A percentile compares a stretch with the other conserved stretches of the same genome.
Conservation (phyloP, 2,113 vertebrate genomes). For the Chionis minor region DNA sequence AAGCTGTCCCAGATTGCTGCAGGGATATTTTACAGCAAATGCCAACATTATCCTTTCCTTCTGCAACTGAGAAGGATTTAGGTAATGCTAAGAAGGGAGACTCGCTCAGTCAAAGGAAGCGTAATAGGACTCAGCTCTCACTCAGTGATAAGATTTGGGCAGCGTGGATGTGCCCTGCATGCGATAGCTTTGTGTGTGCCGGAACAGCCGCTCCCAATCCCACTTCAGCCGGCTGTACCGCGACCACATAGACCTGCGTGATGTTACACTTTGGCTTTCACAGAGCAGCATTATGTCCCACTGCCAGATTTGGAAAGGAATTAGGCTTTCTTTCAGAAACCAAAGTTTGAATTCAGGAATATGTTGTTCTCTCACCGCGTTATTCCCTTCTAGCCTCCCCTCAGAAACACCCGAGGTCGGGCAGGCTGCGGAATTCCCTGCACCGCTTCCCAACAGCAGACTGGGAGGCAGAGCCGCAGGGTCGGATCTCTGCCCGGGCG, state of each 20-base stretch:
- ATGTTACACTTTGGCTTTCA: neutral
- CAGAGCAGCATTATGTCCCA: neutral
- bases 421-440: neutral
- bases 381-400: neutral
- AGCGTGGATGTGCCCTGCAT: neutral
- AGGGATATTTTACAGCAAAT: neutral
- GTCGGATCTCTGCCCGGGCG: neutral
- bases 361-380: neutral
- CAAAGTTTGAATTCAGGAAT: neutral
- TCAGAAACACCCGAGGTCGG: accelerated
- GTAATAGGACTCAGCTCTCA: neutral
- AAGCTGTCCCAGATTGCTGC: neutral
- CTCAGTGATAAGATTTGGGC: neutral
- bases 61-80: neutral
- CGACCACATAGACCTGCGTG: accelerated
- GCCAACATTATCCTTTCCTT: neutral
- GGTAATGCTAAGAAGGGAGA: neutral
- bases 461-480: accelerated
- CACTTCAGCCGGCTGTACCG: neutral
- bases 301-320: neutral
- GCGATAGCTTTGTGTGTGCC: neutral
- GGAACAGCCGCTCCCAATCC: neutral
- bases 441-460: neutral
- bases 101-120: neutral
- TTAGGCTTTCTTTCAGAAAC: neutral